These are phyloP conservation scores for Brachionus paranguensis DNA, from an alignment of 1,140 invertebrate species.

Conservation along the genomic window DNA sequence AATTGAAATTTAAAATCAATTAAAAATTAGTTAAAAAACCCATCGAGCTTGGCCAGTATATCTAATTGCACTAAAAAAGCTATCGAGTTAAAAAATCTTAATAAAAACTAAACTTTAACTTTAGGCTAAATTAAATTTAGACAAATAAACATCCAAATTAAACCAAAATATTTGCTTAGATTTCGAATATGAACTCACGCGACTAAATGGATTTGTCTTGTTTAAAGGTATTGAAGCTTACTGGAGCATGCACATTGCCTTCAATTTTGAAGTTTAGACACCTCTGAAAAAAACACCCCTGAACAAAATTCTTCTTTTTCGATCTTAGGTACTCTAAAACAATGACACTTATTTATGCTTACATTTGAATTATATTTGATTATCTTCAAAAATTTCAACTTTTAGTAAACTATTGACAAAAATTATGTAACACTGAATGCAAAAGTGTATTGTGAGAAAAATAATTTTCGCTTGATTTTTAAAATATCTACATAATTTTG, in stretches of 20 bases:
- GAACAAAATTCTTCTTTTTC: too few relatives aligned
- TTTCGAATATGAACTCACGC: not conserved
- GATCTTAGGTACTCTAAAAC: too few relatives aligned
- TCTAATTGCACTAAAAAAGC: not conserved
- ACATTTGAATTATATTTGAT: too few relatives aligned
- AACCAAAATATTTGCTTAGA: not conserved
- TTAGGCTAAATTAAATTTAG: not conserved
- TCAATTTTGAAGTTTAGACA: not conserved
- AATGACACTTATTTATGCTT: too few relatives aligned
- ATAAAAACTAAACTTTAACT: not conserved
- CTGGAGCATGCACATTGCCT: not conserved
- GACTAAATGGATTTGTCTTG: too few relatives aligned
- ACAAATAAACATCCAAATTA: not conserved
- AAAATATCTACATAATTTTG: not conserved
- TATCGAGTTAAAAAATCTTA: not conserved
- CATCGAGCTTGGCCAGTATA: not conserved
- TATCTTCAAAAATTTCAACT: not conserved
- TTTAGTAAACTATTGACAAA: not conserved
- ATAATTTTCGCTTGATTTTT: not conserved
- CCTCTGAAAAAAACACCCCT: too few relatives aligned
- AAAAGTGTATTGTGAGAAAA: not conserved
- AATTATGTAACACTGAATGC: not conserved
- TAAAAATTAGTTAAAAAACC: not conserved
- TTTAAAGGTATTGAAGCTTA: not conserved
- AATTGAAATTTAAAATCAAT: not conserved